Evolutionary conservation across 2,888 invertebrate genomes (phyloP), one percentile per base, ranked within the genome.

Genomic region (Aleiodes leptofemur): DNA sequence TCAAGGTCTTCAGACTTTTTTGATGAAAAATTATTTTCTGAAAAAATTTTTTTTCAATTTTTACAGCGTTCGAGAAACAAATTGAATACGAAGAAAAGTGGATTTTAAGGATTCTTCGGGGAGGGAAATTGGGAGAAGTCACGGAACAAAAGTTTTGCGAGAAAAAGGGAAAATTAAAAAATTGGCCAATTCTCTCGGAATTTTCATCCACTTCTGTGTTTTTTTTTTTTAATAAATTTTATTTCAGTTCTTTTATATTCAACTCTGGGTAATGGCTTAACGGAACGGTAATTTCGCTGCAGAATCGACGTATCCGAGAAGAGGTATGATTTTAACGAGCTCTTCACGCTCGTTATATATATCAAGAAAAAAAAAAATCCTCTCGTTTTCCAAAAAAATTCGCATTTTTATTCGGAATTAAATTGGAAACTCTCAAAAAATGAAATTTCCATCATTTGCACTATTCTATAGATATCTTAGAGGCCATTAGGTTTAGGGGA

Each of bases 361-460:
- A 74, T 69, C 72, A 59, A 48, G 76, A 34, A 55, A 66, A 72
- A 66, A 72, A 51, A 51, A 75, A 48, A 50, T 73, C 61, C 50
- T 51, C 8, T 8, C 14, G 4, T 53, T 14, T 53, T 53, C 16
- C 13, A n/a, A 50, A 48, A 16, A 66, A 14, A 6, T 4, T 38
- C 9, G 31, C 34, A 50, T 13, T 72, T 53, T 64, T 64, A 31
- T 61, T 29, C 7, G 51, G 51, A 31, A 11, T 4, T 16, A 16
- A 9, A 34, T 72, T 53, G 14, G 8, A 14, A n/a, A 38, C n/a
- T 14, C 13, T 14, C 11, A 11, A 61, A 31, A 43, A 38, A 38
- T 61, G 6, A n/a, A 23, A 61, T 43, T 11, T 43, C 7, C 43
- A 43, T 43, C 3, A 3, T 43, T 43, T 9, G 7, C 43, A 8